Base-by-base conservation (phyloP, 2,888 invertebrate species). In the Heteropelma amictum region DNA sequence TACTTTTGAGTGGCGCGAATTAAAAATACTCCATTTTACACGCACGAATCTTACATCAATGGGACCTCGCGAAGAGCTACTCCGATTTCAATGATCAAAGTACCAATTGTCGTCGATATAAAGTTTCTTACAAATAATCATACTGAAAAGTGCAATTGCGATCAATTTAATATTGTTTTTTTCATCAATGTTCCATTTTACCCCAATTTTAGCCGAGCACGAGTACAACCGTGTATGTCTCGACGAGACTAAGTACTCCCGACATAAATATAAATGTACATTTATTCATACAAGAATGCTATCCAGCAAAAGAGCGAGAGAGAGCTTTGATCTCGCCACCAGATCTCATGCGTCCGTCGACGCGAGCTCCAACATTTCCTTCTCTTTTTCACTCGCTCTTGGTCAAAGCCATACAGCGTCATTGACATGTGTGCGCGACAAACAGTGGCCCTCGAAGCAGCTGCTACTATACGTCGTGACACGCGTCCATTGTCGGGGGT, bases 401-500 rank as follows among this genome's bases (percentile, higher is more conserved):
- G 47, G 30, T 12, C 28, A 38, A 30, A 67, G 71, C 71, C 63
- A 51, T 61, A 61, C 40, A 30, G 61, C 42, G 76, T 80, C 63
- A 73, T 76, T 81, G 86, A 85, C 87, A 86, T 87, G 86, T 87
- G 88, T 84, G 83, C 82, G 81, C 82, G 83, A 84, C 85, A 84
- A 86, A 86, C 86, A 86, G 86, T 83, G 83, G 87, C 84, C 58
- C 68, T 68, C 58, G 68, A 82, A 83, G 85, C 88, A 86, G 88
- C 87, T 85, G 86, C 86, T 81, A 80, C 83, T 72, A 54, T 82
- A 81, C 83, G 77, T 83, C 83, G 85, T 86, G 89, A 88, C 88
- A 89, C 88, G 88, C 88, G 88, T 87, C 88, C 87, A 89, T 89
- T 89, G 89, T 89, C 86, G 85, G 82, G 80, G 82, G 83, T 83